Conservation (phyloP, 2,797 vertebrate genomes). For the Urophycis tenuis region DNA sequence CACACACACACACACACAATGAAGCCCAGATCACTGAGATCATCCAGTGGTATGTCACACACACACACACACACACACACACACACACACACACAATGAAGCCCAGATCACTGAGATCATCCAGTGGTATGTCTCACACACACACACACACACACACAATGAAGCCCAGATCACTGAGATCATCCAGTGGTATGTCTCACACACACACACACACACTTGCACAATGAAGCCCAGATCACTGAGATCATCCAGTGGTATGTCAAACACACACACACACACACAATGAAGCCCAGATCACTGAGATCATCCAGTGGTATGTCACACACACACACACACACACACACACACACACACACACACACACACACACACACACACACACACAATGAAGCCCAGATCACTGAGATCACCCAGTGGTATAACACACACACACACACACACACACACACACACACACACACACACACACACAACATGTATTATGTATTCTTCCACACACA, state of each 20-base stretch:
- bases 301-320: slow-evolving; percentile 91
- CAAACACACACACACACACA: slow-evolving; percentile 6
- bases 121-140: too few relatives aligned
- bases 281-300: slow-evolving; percentile 96
- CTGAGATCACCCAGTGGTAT: slow-evolving; percentile 99
- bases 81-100: too few relatives aligned
- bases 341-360: slow-evolving; percentile 3
- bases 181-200: too few relatives aligned
- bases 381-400: slow-evolving; percentile 98
- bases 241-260: slow-evolving; percentile 99
- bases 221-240: slow-evolving; percentile 98
- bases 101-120: too few relatives aligned
- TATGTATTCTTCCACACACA: background rate
- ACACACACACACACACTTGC: slow-evolving; percentile 57
- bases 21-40: too few relatives aligned
- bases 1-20: slow-evolving; percentile 6
- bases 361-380: slow-evolving; percentile 43
- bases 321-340: too few relatives aligned
- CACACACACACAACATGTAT: too few relatives aligned
- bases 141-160: slow-evolving; percentile 76
- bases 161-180: slow-evolving; percentile 32
- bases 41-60: too few relatives aligned
- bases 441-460: background rate
- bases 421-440: slow-evolving; percentile 38
- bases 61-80: background rate